Percentiles rank a stretch among this genome's conserved stretches.
These are phyloP conservation scores for Sebastes minor DNA, from an alignment of 2,797 vertebrate genomes.

Conservation along the genomic window DNA sequence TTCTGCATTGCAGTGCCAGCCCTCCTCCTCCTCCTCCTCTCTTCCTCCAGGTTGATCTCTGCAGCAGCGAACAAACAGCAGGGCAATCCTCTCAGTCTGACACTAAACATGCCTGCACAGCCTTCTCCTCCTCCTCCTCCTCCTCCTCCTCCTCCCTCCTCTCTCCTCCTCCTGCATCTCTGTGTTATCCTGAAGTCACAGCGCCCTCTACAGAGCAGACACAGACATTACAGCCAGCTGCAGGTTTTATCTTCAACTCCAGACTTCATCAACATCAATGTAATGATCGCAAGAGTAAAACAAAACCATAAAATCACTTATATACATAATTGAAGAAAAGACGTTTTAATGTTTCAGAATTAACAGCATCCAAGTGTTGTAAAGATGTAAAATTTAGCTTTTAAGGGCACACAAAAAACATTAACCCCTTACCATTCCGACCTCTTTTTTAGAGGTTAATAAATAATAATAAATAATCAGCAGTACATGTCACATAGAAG, in stretches of 20 bases:
- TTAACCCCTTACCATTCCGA: too few species aligned
- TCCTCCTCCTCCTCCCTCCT: neutral
- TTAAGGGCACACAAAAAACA: too few species aligned
- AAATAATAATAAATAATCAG: too few species aligned
- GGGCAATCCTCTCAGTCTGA: slow-evolving; percentile 23
- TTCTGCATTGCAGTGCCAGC: slow-evolving; percentile 61
- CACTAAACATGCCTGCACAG: slow-evolving; percentile 3
- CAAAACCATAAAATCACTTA: neutral
- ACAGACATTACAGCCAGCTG: neutral
- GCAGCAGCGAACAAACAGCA: slow-evolving; percentile 42
- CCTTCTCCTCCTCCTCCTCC: neutral
- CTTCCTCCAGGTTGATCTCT: slow-evolving; percentile 38
- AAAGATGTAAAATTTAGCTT: too few species aligned
- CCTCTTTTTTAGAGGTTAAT: too few species aligned
- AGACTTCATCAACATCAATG: neutral
- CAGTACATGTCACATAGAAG: too few species aligned
- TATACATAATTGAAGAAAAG: neutral
- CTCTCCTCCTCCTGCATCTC: neutral
- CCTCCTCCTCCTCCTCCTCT: neutral
- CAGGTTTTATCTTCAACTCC: neutral
- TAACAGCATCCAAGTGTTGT: too few species aligned
- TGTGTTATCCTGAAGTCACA: slow-evolving; percentile 15
- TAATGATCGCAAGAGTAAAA: neutral
- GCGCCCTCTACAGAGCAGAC: slow-evolving; percentile 42
- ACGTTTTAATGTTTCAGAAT: too few species aligned